Evolutionary conservation across 2,888 invertebrate species (phyloP).

Genomic region (Leistus spinibarbis): DNA sequence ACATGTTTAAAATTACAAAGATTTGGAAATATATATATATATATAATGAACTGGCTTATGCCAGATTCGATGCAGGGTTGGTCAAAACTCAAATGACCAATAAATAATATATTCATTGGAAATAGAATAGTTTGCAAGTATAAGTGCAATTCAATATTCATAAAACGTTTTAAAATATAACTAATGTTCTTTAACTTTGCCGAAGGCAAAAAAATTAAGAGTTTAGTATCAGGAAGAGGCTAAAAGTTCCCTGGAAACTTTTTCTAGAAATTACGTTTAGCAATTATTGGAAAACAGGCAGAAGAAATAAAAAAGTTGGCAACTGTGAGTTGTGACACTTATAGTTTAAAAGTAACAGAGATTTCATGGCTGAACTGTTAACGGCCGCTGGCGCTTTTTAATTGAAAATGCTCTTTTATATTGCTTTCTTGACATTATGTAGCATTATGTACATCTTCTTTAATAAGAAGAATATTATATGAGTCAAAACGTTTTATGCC

Average conservation of each 20-base stretch:
- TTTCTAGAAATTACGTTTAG: not conserved
- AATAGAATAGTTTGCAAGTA: too few relatives aligned
- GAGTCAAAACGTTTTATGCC: too few relatives aligned
- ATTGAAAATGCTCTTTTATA: conserved; percentile 1
- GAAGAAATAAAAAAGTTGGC: conserved; percentile 1
- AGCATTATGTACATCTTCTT: not conserved
- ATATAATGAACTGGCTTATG: too few relatives aligned
- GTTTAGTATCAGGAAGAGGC: not conserved
- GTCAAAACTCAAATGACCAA: too few relatives aligned
- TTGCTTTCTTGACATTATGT: not conserved
- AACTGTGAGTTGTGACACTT: not conserved
- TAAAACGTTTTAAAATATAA: not conserved
- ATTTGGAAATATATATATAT: not conserved
- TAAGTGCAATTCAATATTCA: not conserved
- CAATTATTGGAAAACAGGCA: conserved; percentile 4
- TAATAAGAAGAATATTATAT: too few relatives aligned
- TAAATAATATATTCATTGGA: too few relatives aligned
- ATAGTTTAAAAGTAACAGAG: not conserved
- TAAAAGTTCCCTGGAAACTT: not conserved
- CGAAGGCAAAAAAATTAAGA: not conserved
- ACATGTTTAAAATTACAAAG: conserved; percentile 10
- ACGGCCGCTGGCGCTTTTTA: conserved; percentile 5
- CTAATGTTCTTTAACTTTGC: not conserved
- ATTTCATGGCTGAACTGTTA: not conserved
- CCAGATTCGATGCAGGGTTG: too few relatives aligned